Evolutionary conservation across 1,140 invertebrate species (phyloP), one percentile per base, ranked within the genome.

Genomic region (Theocolax elegans): DNA sequence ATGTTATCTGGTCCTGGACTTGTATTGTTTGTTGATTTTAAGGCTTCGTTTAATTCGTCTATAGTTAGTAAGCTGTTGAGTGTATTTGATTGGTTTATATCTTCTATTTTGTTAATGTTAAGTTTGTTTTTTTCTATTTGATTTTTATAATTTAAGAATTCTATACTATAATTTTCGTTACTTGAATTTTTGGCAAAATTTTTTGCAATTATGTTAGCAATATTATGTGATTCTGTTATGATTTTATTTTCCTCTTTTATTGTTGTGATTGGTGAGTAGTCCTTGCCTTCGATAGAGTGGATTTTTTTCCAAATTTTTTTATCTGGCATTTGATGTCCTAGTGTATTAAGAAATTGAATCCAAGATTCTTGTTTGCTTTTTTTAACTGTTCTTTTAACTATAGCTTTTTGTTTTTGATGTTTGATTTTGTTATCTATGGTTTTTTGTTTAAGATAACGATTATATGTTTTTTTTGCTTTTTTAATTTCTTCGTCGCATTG

Each of bases 151-250:
- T 60, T 7, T 67, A 74, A 10, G 60, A 80, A 79, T 67, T 75
- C 27, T 27, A 29, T 23, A 51, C 67, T 59, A 38, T 76, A 75
- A 60, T 79, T 79, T n/a, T 23, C 10, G 4, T 76, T 73, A 17
- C 70, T 74, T 7, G 79, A 80, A 69, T 77, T 79, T 27, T 54
- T 21, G 12, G 75, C 72, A 71, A 79, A 81, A 10, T 65, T 73
- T 23, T 70, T 44, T 10, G 75, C 76, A 48, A 80, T 48, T 27
- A 75, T 27, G 25, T 81, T 70, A 3, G 75, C 59, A 10, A 72
- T 79, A 59, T 77, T 73, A 23, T 49, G 13, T 15, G 67, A 65
- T 53, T 71, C 9, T n/a, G 58, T 53, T 19, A 59, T 23, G 0
- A 58, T 53, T 15, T 60, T 29, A 13, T 25, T 29, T 12, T 53